These are phyloP conservation scores for Podarcis muralis DNA, from an alignment of 2,113 vertebrate genomes.

Conservation along the genomic window DNA sequence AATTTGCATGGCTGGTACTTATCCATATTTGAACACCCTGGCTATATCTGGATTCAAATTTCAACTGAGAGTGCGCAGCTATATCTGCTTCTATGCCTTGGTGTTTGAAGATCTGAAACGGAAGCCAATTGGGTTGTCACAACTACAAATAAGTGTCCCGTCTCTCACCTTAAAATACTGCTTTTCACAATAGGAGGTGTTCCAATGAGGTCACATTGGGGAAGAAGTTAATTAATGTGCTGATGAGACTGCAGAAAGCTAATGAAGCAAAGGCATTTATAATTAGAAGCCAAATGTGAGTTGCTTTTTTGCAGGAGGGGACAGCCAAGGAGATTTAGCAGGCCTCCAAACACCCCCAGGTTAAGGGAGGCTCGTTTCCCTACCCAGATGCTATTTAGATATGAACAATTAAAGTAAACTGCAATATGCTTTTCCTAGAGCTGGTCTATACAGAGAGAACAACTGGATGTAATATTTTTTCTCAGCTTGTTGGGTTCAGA, in stretches of 20 bases:
- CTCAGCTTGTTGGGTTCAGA: too few relatives aligned
- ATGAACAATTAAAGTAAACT: not conserved
- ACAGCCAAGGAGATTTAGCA: not conserved
- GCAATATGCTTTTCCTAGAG: not conserved
- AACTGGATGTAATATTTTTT: not conserved
- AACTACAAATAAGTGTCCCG: not conserved
- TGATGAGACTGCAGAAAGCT: not conserved
- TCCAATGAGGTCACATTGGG: not conserved
- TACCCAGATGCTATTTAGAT: not conserved
- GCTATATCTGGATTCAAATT: fast-evolving
- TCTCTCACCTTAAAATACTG: not conserved
- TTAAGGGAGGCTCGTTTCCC: not conserved
- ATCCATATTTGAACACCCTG: constrained; percentile 26
- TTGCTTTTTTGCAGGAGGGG: not conserved
- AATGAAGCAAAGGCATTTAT: constrained; percentile 3
- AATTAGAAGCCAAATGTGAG: not conserved
- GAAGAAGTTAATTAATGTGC: not conserved
- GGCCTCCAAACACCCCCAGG: not conserved
- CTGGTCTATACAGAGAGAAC: not conserved
- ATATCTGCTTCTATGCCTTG: not conserved
- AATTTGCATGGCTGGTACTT: constrained; percentile 16
- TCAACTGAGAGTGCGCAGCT: not conserved
- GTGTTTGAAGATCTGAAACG: not conserved
- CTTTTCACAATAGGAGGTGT: not conserved
- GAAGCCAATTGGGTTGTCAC: not conserved